Conservation (phyloP, 1,140 invertebrate genomes). For the Drosophila bipectinata region DNA sequence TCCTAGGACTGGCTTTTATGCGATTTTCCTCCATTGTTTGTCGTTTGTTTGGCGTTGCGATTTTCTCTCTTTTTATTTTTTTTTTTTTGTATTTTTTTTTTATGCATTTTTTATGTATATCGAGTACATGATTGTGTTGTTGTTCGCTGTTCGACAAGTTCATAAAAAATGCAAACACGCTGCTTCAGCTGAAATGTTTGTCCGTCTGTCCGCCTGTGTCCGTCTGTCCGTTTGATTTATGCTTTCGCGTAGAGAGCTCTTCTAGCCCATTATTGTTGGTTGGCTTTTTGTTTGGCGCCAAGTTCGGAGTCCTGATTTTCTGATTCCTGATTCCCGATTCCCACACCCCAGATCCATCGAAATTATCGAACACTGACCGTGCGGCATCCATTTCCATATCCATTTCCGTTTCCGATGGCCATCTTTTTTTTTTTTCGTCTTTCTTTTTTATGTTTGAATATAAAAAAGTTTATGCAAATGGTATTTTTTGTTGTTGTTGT, state of each 20-base stretch:
- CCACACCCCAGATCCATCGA: constrained; percentile 6
- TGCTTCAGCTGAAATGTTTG: constrained; percentile 60
- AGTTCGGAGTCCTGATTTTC: constrained; percentile 20
- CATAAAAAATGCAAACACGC: constrained; percentile 78
- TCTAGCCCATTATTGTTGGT: constrained; percentile 47
- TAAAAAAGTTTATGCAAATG: constrained; percentile 67
- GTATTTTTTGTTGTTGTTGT: constrained; percentile 22
- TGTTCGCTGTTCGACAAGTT: constrained; percentile 70
- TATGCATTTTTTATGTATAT: constrained; percentile 80
- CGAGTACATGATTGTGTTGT: constrained; percentile 67
- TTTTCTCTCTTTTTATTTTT: constrained; percentile 12
- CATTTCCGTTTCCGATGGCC: constrained; percentile 52
- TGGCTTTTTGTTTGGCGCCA: constrained; percentile 13
- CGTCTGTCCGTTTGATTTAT: constrained; percentile 57
- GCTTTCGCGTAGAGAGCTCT: constrained; percentile 38
- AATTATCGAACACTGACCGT: constrained; percentile 50
- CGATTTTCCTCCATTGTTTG: constrained; percentile 51
- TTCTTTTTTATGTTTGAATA: constrained; percentile 21
- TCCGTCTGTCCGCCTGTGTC: constrained; percentile 8
- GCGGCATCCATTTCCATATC: constrained; percentile 67
- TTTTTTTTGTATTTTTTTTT: constrained; percentile 76
- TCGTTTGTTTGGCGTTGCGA: constrained; percentile 41
- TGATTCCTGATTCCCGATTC: constrained; percentile 27
- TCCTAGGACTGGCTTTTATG: constrained; percentile 9
- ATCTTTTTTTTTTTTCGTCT: constrained; percentile 21